Evolutionary conservation across 2,797 vertebrate species (phyloP), one percentile per base, ranked within the genome.

Genomic region (Eulemur mongoz): DNA sequence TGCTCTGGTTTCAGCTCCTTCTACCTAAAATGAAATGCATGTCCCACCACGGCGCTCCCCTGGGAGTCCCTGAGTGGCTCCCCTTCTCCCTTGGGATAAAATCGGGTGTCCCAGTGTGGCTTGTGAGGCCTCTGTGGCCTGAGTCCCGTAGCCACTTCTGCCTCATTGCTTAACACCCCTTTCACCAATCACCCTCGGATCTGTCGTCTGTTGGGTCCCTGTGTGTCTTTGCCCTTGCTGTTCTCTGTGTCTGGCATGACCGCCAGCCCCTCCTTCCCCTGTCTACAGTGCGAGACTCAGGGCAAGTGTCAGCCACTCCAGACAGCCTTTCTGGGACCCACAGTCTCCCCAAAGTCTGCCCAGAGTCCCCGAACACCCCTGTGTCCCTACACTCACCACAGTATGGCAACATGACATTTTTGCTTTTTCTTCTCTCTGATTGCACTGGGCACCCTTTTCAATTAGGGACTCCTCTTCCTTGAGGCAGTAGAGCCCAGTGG

Each of bases 321-420:
- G 17, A 76, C 76, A 67, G 76, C n/a, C 54, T 81, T 88, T 48
- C 20, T 13, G 22, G 38, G 61, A 25, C 25, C 67, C 43, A 1
- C 10, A 43, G 43, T 8, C 43, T 9, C 1, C 0, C 17, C 0
- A 0, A 10, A 22, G 0, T 4, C 15, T 32, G 50, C 54, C 80
- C 4, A 0, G 2, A 43, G 18, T 2, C 17, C 65, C 17, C 7
- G 35, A 32, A 52, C 25, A n/a, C 3, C 15, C 6, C 40, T 25
- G 7, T 2, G 0, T 35, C 61, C 73, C 67, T 25, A 6, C 1
- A 12, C 4, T 10, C 13, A 7, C 40, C 1, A 0, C 43, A 4
- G 35, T 15, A 2, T 17, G 38, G 30, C 11, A 10, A 0, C 0
- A 1, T 18, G 0, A 2, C 23, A 57, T 14, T 15, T 48, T 70